These are phyloP conservation scores for Dione juno DNA, from an alignment of 2,888 invertebrate genomes.

Conservation along the genomic window DNA sequence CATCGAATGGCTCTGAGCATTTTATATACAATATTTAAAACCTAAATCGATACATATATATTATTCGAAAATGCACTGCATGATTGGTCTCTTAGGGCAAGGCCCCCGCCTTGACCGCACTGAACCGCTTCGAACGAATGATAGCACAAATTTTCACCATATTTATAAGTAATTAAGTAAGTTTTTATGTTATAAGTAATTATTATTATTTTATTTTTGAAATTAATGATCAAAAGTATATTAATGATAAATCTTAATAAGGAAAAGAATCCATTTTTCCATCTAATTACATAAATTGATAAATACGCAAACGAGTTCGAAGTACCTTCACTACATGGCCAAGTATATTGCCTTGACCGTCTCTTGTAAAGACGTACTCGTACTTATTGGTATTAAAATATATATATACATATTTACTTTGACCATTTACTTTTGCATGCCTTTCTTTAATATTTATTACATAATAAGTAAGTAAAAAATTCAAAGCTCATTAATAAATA, in stretches of 20 bases:
- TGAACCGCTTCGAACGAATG: not conserved
- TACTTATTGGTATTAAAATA: conserved; percentile 1
- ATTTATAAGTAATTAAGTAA: too few relatives aligned
- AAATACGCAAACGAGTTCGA: conserved; percentile 8
- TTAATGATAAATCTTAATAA: not conserved
- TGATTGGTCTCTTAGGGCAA: conserved; percentile 14
- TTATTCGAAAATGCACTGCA: conserved; percentile 10
- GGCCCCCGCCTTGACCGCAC: conserved; percentile 20
- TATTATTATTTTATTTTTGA: too few relatives aligned
- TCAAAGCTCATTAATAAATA: not conserved
- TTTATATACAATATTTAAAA: not conserved
- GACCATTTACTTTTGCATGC: not conserved
- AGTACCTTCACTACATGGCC: conserved; percentile 17
- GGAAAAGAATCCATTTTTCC: conserved; percentile 1
- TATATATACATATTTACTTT: not conserved
- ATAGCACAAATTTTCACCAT: conserved; percentile 1
- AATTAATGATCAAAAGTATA: too few relatives aligned
- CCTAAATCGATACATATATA: not conserved
- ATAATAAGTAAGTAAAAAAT: not conserved
- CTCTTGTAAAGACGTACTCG: conserved; percentile 15
- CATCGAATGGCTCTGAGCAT: not conserved
- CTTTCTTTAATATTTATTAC: not conserved
- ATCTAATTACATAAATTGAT: conserved; percentile 7
- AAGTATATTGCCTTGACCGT: conserved; percentile 17
- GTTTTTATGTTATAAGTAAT: too few relatives aligned